A percentile compares a stretch with the other conserved stretches of the same genome.
Evolutionary conservation across 2,797 vertebrate species (phyloP).

Genomic region (Sebastes kiyomatsui): DNA sequence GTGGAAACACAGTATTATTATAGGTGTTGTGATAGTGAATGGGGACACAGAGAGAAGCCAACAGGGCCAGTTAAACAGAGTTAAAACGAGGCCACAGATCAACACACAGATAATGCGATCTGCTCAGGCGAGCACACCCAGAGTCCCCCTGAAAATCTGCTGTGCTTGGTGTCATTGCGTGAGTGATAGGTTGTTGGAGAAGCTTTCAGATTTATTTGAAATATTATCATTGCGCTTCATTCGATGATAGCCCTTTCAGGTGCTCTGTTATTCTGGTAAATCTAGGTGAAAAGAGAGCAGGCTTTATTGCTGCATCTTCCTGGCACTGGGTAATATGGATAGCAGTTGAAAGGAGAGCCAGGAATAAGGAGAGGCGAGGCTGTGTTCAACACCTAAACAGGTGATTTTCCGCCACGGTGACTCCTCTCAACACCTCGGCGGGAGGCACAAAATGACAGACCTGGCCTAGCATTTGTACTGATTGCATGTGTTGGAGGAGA

Average conservation of each 20-base stretch:
- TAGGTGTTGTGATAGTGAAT: conserved; percentile 36
- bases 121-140: conserved; percentile 54
- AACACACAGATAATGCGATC: conserved; percentile 61
- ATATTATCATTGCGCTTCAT: conserved; percentile 72
- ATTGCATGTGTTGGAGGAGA: conserved; percentile 82
- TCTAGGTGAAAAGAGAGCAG: conserved; percentile 61
- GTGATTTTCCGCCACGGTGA: conserved; percentile 85
- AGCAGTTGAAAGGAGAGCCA: conserved; percentile 58
- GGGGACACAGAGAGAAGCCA: conserved; percentile 34
- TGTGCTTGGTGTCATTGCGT: conserved; percentile 53
- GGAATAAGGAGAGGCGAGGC: conserved; percentile 70
- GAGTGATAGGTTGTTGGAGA: conserved; percentile 62
- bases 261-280: conserved; percentile 71
- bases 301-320: conserved; percentile 48
- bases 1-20: conserved; percentile 17
- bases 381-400: conserved; percentile 84
- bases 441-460: conserved; percentile 82
- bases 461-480: conserved; percentile 77
- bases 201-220: conserved; percentile 65
- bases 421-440: conserved; percentile 78
- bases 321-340: conserved; percentile 66
- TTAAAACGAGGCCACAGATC: conserved; percentile 64
- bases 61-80: conserved; percentile 49
- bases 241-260: conserved; percentile 69
- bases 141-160: conserved; percentile 54